A percentile compares a stretch with the other conserved stretches of the same genome.
Conservation (phyloP, 2,797 vertebrate genomes). For the Pitangus sulphuratus region DNA sequence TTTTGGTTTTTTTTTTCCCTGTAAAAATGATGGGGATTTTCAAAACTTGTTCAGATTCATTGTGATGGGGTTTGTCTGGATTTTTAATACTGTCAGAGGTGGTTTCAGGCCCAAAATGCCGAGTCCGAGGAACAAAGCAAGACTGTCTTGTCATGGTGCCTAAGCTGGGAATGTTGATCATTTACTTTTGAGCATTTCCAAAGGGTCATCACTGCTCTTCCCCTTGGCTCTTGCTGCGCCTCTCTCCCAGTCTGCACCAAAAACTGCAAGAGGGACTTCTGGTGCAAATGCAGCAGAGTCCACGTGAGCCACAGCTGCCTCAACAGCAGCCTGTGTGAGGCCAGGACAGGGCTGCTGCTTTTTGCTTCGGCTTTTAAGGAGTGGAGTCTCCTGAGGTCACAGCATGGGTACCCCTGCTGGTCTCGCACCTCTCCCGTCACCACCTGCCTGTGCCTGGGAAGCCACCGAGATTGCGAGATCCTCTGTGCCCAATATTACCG, state of each 20-base stretch:
- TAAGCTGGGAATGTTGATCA: background rate
- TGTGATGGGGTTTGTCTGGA: fast-evolving
- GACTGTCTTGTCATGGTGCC: background rate
- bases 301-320: background rate
- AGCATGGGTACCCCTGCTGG: fast-evolving
- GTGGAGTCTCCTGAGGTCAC: background rate
- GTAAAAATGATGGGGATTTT: background rate
- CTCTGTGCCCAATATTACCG: background rate
- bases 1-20: slow-evolving; percentile 70
- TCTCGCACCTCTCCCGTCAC: background rate
- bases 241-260: background rate
- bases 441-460: background rate
- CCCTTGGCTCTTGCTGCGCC: background rate
- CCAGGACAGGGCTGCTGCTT: background rate
- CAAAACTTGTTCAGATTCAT: background rate
- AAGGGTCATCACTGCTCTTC: background rate
- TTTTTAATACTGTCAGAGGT: background rate
- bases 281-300: background rate
- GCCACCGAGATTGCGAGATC: background rate
- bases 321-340: fast-evolving
- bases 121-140: background rate
- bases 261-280: background rate
- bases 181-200: background rate
- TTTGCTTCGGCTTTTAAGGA: background rate
- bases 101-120: background rate